Conservation (phyloP, 2,113 vertebrate species). For the Cheirogaleus medius region DNA sequence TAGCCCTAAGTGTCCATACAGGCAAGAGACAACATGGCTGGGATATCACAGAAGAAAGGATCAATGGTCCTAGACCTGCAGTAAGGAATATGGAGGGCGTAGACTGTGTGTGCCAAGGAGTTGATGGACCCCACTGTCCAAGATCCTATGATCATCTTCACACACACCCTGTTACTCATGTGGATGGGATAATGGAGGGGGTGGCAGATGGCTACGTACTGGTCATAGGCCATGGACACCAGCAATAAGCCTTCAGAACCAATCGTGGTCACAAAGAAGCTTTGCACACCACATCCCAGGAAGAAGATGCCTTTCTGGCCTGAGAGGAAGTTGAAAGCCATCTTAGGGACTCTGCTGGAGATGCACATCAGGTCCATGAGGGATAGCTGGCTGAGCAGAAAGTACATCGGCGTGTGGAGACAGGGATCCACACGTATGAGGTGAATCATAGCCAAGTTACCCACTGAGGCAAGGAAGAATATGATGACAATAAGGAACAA, state of each 20-base stretch:
- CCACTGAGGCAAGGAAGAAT: background rate
- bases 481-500: background rate
- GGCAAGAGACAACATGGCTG: conserved; percentile 28
- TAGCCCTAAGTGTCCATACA: conserved; percentile 16
- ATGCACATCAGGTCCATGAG: conserved; percentile 35
- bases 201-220: conserved; percentile 58
- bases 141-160: conserved; percentile 29
- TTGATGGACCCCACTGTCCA: conserved; percentile 51
- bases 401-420: conserved; percentile 35
- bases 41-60: conserved; percentile 49
- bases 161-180: conserved; percentile 40
- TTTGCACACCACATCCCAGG: background rate
- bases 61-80: background rate
- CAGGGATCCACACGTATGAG: background rate
- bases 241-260: conserved; percentile 55
- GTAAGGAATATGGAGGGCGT: conserved; percentile 26
- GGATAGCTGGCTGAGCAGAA: conserved; percentile 40
- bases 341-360: background rate
- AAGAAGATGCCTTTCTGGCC: conserved; percentile 34
- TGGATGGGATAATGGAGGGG: conserved; percentile 46
- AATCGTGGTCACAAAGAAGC: background rate
- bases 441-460: conserved; percentile 35
- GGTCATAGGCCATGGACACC: conserved; percentile 57
- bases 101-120: conserved; percentile 16
- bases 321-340: background rate